Evolutionary conservation across 2,888 invertebrate genomes (phyloP).

Genomic region (Syrista parreyssii): DNA sequence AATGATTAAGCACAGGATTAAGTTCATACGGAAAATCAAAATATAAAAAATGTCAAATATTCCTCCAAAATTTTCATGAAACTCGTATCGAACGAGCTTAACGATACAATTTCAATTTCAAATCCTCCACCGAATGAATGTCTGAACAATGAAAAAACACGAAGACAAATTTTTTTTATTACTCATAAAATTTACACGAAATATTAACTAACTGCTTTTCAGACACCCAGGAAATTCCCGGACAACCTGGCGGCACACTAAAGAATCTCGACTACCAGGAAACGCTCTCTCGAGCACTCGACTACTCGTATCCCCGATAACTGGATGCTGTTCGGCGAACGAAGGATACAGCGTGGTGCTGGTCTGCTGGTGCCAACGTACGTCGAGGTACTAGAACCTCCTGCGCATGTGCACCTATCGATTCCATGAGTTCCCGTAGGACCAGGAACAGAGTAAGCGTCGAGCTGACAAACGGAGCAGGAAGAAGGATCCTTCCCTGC

Average conservation of each 20-base stretch:
- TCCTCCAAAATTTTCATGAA: not conserved
- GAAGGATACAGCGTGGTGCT: constrained; percentile 62
- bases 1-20: not conserved
- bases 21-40: not conserved
- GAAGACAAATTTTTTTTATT: not conserved
- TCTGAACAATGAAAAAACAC: not conserved
- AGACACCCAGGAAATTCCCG: not conserved
- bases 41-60: not conserved
- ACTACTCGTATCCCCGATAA: constrained; percentile 34
- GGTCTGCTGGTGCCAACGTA: constrained; percentile 16
- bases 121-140: not conserved
- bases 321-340: constrained; percentile 59
- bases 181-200: not conserved
- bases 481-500: not conserved
- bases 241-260: not conserved
- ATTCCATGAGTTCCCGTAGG: constrained; percentile 52
- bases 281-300: not conserved
- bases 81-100: no score
- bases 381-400: not conserved
- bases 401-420: constrained; percentile 64
- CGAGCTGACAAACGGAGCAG: not conserved
- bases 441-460: constrained; percentile 40
- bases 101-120: no score
- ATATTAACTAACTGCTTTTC: not conserved
- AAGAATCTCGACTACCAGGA: not conserved